Percentiles rank a stretch among this genome's conserved stretches.
phyloP scores from a whole-genome alignment of 2,888 invertebrate species.

The Drosophila trichaetosa region DNA sequence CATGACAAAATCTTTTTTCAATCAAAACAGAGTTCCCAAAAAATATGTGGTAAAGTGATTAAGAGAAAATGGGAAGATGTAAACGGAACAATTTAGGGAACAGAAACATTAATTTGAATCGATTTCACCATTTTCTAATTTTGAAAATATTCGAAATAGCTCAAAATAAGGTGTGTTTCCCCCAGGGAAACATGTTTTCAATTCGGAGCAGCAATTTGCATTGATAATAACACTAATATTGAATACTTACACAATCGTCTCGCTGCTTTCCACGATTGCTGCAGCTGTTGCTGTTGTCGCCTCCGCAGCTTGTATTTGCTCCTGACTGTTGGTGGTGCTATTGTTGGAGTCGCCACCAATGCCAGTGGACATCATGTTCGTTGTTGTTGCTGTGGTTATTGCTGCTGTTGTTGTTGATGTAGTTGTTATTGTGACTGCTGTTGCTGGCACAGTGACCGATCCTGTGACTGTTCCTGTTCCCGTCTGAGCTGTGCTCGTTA shows the following conservation, averaged over 20 bases:
- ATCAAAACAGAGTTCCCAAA: background rate
- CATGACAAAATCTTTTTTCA: too few species aligned
- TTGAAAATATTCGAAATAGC: background rate
- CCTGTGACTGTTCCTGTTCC: constrained; percentile 40
- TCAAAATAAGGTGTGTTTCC: background rate
- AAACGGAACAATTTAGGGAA: background rate
- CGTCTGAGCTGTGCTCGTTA: constrained; percentile 65
- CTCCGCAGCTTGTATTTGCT: constrained; percentile 31
- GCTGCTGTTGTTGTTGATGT: constrained; percentile 43
- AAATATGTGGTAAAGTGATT: background rate
- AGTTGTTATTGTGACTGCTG: constrained; percentile 45
- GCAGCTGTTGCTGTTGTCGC: constrained; percentile 33
- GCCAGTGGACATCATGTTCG: constrained; percentile 58
- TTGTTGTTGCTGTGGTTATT: constrained; percentile 40
- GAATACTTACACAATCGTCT: constrained; percentile 62
- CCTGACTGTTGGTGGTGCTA: constrained; percentile 47
- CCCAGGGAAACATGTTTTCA: background rate
- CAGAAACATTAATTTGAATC: background rate
- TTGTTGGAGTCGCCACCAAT: constrained; percentile 52
- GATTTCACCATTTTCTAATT: background rate
- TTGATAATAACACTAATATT: background rate
- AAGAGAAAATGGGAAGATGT: background rate
- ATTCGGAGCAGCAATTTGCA: background rate
- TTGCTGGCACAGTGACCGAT: constrained; percentile 34
- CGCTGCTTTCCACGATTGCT: constrained; percentile 63